Base-by-base conservation (phyloP, 2,888 invertebrate genomes). In the Dioctria rufipes region DNA sequence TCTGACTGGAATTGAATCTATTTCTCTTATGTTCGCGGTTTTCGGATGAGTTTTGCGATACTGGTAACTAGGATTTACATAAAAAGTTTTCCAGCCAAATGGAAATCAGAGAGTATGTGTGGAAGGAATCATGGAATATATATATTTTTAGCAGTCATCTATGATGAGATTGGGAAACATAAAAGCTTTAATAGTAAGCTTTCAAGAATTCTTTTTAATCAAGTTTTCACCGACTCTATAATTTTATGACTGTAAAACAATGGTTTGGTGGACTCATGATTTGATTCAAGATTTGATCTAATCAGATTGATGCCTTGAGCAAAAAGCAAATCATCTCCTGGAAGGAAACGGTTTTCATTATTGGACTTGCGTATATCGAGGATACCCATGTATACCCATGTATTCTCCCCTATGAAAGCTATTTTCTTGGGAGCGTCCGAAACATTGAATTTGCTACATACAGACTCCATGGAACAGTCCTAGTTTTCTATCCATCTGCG, bases 401-500 rank as follows among this genome's bases (percentile, higher is more conserved):
- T 8, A 2, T 25, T 77, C 49, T 63, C 49, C 63, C 42, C 37
- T 25, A 25, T 25, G 11, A 77, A 77, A 77, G 77, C 77, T 77
- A 8, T 39, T 9, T 58, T 6, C 54, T 54, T 66, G 78, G 78
- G 49, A 78, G 63, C 61, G 65, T 25, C 54, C 65, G 63, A 25
- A 25, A 80, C 78, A 71, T 80, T 71, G 80, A 80, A 58, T 61
- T 60, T 71, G 63, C 51, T 61, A 37, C 51, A 77, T 71, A 78
- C 80, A 80, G 80, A 78, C 54, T 81, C 54, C 77, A 69, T 71
- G 67, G 71, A 71, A 54, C 71, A 73, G 80, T 80, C 78, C 78
- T 51, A 81, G 81, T 81, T 81, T 80, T 80, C 81, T 78, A 63
- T 80, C 63, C 80, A 63, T 78, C 80, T 71, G 78, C 78, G 81